Base-by-base conservation (phyloP, 2,113 vertebrate species). In the Aviceda subcristata region DNA sequence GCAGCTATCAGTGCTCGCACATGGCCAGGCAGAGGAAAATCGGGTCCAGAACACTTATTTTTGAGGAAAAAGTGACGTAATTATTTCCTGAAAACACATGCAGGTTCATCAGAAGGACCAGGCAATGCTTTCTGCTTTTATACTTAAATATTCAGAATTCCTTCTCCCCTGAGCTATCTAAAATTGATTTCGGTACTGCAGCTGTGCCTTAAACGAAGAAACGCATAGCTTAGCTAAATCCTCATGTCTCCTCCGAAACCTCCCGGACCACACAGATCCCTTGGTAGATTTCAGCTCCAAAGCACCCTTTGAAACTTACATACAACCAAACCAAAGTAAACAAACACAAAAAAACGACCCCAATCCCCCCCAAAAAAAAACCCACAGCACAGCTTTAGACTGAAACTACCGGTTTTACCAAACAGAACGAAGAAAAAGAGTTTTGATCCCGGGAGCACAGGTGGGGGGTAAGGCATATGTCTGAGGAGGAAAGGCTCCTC, bases 1-100 rank as follows among this genome's bases (percentile, higher is more conserved):
- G 10, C 4, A 51, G 15, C 10, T 29, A 10, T 18, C 63, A 38
- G n/a, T 4, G 23, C 18, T 36, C 0, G 0, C 43, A 17, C 4
- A 2, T 8, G 8, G 55, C 26, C 51, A 39, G 43, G 8, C 17
- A 55, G 15, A 53, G n/a, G 21, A 73, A 46, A 83, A 66, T 5
- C 19, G 36, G 41, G 14, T 11, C 15, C 26, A 20, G 12, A 82
- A 68, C 9, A 32, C 19, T 24, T 20, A 4, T 10, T 66, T 80
- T n/a, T 60, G 17, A 59, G 11, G 62, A 77, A 77, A n/a, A 91
- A 73, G 16, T 0, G 0, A 46, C 66, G 19, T 30, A 2, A 6
- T 32, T 36, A 9, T 29, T 67, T 55, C 55, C 51, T 81, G 64
- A 39, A 55, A 86, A 68, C n/a, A 59, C 24, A 12, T 0, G 9